Base-by-base conservation (phyloP, 2,888 invertebrate species). In the Zeuzera pyrina region DNA sequence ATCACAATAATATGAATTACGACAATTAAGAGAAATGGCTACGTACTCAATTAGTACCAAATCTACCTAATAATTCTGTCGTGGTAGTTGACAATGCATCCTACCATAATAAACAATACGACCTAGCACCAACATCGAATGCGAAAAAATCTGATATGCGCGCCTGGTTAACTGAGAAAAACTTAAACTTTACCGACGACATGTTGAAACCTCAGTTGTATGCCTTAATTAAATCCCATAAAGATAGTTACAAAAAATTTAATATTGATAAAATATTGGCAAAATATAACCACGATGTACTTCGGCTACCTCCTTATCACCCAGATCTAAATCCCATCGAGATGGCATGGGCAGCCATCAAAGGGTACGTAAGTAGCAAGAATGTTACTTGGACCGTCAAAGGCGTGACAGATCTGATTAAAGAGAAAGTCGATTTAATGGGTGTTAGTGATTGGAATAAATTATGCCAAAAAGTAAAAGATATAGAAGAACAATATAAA, bases 1-100 rank as follows among this genome's bases (percentile, higher is more conserved):
- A 40, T 29, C 38, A 38, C 15, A 35, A 41, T 27, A 28, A 38
- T 21, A 35, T 41, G 33, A 38, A 35, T 30, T 35, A 14, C n/a
- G 15, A 31, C n/a, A 38, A 38, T 33, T 41, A 35, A 30, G 15
- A 26, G 11, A 29, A 30, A 22, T 37, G 34, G 37, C 27, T 37
- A 7, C 14, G 21, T 26, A 30, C 33, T 8, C 13, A 27, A 21
- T 30, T 29, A 27, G 30, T 34, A 2, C 47, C 50, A 7, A 50
- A 51, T 33, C 33, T 53, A 8, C 35, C 43, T n/a, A 35, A 31
- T 3, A 41, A 31, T 14, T 34, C 43, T 2, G 41, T 23, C 23
- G 10, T 23, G 10, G 23, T 23, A 10, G 10, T 23, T 23, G 4
- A 23, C 11, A 23, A 23, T 23, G 23, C n/a, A 23, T 23, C 23